These are phyloP conservation scores for Euplexia lucipara DNA, from an alignment of 2,888 invertebrate species.

Conservation along the genomic window DNA sequence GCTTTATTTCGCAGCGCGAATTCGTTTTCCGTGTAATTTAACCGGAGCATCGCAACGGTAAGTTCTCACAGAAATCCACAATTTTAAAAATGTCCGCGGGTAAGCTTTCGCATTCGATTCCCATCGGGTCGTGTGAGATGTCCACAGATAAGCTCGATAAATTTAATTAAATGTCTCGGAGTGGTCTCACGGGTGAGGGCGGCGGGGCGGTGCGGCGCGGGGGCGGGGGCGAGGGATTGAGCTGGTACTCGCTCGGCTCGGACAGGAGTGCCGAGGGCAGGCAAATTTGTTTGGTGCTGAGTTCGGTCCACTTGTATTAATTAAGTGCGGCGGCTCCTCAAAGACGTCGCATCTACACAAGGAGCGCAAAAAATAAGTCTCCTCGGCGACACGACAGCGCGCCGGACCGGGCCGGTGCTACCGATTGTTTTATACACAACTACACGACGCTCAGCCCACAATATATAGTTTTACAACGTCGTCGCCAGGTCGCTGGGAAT, in stretches of 20 bases:
- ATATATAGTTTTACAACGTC: conserved; percentile 34
- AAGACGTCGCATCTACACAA: conserved; percentile 70
- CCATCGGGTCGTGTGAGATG: conserved; percentile 82
- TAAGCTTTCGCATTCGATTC: conserved; percentile 80
- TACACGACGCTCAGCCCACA: conserved; percentile 14
- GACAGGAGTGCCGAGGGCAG: conserved; percentile 66
- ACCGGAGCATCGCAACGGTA: conserved; percentile 61
- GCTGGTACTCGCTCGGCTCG: conserved; percentile 34
- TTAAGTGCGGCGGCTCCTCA: conserved; percentile 79
- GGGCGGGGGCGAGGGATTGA: conserved; percentile 24
- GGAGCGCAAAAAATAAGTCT: conserved; percentile 66
- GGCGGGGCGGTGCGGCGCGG: conserved; percentile 55
- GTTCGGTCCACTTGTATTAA: conserved; percentile 79
- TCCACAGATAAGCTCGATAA: conserved; percentile 86
- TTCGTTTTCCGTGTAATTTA: conserved; percentile 69
- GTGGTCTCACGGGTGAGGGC: conserved; percentile 65
- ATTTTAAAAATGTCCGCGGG: conserved; percentile 80
- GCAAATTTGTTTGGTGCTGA: conserved; percentile 85
- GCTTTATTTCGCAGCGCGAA: conserved; percentile 69
- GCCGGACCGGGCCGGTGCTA: conserved; percentile 7
- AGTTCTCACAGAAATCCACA: conserved; percentile 81
- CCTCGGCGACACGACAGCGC: conserved; percentile 34
- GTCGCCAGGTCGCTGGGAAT: not conserved
- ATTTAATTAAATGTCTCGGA: conserved; percentile 87
- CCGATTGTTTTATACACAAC: conserved; percentile 46